phyloP scores from a whole-genome alignment of 1,140 invertebrate genomes.

The Hydropsyche tenuis region DNA sequence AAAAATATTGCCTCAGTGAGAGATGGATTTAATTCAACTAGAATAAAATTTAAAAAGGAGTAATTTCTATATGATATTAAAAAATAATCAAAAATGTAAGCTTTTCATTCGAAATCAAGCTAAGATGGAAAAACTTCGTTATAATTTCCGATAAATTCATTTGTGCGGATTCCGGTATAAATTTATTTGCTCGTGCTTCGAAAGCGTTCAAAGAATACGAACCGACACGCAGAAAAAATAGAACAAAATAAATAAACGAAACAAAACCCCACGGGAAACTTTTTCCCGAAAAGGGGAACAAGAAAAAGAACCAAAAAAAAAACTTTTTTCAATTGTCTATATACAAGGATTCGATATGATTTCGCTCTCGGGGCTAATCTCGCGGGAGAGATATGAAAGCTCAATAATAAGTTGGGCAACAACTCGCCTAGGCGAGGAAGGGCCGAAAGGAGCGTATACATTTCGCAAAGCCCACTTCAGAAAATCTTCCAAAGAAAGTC shows the following conservation, averaged over 20 bases:
- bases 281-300: background rate
- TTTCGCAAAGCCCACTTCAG: too few species aligned
- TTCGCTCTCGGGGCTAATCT: constrained; percentile 3
- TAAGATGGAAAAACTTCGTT: too few species aligned
- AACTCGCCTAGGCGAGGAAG: too few species aligned
- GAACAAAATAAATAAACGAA: constrained; percentile 5
- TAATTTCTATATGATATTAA: too few species aligned
- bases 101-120: too few species aligned
- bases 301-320: background rate
- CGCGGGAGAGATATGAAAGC: constrained; percentile 9
- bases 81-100: too few species aligned
- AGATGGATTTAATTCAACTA: too few species aligned
- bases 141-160: too few species aligned
- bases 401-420: constrained; percentile 18
- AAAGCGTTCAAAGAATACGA: background rate
- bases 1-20: too few species aligned
- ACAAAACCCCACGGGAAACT: background rate
- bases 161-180: background rate
- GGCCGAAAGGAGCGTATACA: too few species aligned
- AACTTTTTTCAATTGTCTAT: constrained; percentile 6
- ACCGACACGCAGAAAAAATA: background rate
- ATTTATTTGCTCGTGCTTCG: background rate
- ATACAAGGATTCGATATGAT: background rate
- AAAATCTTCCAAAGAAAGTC: too few species aligned
- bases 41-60: too few species aligned